These are phyloP conservation scores for Huso huso DNA, from an alignment of 2,797 vertebrate species.

Conservation along the genomic window DNA sequence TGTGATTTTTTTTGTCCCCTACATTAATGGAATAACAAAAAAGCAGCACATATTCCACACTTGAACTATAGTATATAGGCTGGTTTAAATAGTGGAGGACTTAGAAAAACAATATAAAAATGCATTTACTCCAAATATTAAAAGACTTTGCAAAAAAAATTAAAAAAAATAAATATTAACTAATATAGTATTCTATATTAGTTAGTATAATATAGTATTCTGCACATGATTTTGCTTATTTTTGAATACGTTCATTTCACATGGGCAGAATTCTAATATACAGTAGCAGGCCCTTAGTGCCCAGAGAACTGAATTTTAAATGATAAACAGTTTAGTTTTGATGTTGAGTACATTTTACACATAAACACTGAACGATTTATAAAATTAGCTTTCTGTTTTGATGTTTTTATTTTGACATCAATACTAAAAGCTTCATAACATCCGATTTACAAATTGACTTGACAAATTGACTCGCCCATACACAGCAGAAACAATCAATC, in stretches of 20 bases:
- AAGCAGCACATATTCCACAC: too few relatives aligned
- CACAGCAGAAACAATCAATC: not conserved
- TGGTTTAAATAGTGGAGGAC: too few relatives aligned
- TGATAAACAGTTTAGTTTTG: conserved; percentile 60
- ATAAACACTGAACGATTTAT: conserved; percentile 75
- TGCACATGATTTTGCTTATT: conserved; percentile 60
- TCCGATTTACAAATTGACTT: conserved; percentile 54
- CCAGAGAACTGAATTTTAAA: conserved; percentile 56
- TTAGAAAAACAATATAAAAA: too few relatives aligned
- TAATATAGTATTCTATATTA: too few relatives aligned
- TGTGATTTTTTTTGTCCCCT: too few relatives aligned
- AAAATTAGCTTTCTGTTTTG: conserved; percentile 48
- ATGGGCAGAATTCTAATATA: conserved; percentile 55
- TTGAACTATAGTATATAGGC: too few relatives aligned
- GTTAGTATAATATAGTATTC: conserved; percentile 35
- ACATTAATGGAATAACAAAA: too few relatives aligned
- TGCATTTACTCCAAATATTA: too few relatives aligned
- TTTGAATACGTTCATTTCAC: conserved; percentile 46
- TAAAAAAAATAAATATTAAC: too few relatives aligned
- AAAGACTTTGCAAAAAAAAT: too few relatives aligned
- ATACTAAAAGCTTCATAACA: conserved; percentile 35
- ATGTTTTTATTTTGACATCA: conserved; percentile 45
- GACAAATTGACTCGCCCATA: conserved; percentile 40
- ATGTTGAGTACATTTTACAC: conserved; percentile 51
- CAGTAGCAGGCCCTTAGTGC: conserved; percentile 43